Conservation (phyloP, 1,140 invertebrate genomes). For the Cydia strobilella region DNA sequence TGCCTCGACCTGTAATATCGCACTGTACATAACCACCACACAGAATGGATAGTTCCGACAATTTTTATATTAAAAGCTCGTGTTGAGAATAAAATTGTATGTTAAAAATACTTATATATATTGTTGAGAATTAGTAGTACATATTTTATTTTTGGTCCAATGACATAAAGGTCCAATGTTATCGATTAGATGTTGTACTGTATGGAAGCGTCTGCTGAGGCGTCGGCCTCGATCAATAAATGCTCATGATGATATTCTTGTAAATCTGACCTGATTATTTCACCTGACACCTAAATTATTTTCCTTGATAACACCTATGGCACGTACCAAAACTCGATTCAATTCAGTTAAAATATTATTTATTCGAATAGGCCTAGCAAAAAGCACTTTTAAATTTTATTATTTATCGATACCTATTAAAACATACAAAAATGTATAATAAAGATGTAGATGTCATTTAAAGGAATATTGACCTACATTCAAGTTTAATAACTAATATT, state of each 20-base stretch:
- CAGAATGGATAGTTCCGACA: conserved; percentile 41
- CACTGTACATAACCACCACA: conserved; percentile 40
- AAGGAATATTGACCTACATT: too few species aligned
- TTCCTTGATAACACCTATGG: too few species aligned
- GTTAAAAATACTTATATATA: conserved; percentile 64
- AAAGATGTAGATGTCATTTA: too few species aligned
- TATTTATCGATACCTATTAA: too few species aligned
- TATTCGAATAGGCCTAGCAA: too few species aligned
- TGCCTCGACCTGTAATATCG: background rate
- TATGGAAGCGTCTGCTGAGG: conserved; percentile 51
- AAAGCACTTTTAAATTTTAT: too few species aligned
- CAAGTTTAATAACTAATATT: too few species aligned
- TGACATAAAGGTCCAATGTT: conserved; percentile 69
- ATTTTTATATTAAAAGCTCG: conserved; percentile 55
- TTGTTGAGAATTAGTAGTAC: conserved; percentile 71
- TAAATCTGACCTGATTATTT: background rate
- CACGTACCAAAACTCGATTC: too few species aligned
- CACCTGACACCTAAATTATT: background rate
- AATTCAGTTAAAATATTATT: too few species aligned
- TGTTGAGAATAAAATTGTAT: conserved; percentile 59
- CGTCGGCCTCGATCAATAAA: conserved; percentile 39
- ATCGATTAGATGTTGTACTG: conserved; percentile 60
- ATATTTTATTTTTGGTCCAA: conserved; percentile 72
- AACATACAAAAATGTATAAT: too few species aligned
- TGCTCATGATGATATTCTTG: conserved; percentile 34